Base-by-base conservation (phyloP, 2,888 invertebrate species). In the Aricia artaxerxes region DNA sequence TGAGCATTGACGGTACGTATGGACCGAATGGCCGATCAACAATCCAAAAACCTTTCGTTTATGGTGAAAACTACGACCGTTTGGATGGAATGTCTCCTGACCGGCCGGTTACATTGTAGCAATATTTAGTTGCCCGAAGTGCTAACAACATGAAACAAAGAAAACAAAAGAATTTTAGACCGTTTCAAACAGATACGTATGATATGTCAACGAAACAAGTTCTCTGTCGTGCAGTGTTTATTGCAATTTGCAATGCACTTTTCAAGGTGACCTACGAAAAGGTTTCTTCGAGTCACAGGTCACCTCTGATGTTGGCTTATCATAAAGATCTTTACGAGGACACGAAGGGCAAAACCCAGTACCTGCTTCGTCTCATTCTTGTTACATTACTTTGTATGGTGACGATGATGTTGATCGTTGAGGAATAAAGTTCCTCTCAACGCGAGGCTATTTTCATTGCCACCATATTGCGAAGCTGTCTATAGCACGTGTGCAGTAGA, bases 221-320 rank as follows among this genome's bases (percentile, higher is more conserved):
- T 64, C 57, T 31, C 11, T 64, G 61, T 61, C n/a, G 61, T 64
- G 64, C 11, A 64, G 31, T 64, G 64, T 31, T 64, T 64, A 31
- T 64, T 64, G 64, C 64, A 64, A 64, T 64, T 64, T 64, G 64
- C 64, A 64, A 64, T 64, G 64, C 64, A 64, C 11, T 64, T 64
- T 64, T 64, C 64, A 64, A 64, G 64, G 64, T 64, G 64, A 64
- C 64, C 64, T 4, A 31, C 11, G 64, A 64, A 64, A 64, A 64
- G 64, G 64, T 64, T 64, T 64, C 31, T 11, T 31, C 7, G 31
- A 64, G 64, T 64, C 31, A 9, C 64, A 31, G 64, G 64, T 64
- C 31, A 64, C 64, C 64, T 64, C 4, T 64, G 64, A 64, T 11
- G 61, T 61, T 57, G 13, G 16, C 16, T 64, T 64, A 64, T 64